phyloP scores from a whole-genome alignment of 1,140 invertebrate species.

The Drosophila obscura region DNA sequence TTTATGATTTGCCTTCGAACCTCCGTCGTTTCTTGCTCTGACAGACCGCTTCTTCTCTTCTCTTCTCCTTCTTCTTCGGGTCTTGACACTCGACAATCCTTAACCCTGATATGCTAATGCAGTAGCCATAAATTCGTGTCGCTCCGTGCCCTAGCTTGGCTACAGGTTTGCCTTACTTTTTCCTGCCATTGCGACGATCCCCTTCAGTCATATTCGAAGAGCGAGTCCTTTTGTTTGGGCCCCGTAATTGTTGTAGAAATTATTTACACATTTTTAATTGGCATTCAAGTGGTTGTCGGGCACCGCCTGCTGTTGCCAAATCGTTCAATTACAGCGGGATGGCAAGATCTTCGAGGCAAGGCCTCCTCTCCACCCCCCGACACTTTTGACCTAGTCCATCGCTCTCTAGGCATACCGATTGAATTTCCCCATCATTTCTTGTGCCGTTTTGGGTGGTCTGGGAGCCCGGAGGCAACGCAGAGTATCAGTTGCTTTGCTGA shows the following conservation, averaged over 20 bases:
- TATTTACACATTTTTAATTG: slow-evolving; percentile 82
- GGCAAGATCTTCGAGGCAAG: background rate
- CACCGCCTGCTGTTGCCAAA: slow-evolving; percentile 49
- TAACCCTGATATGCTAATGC: slow-evolving; percentile 68
- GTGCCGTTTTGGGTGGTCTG: slow-evolving; percentile 14
- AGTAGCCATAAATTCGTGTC: slow-evolving; percentile 64
- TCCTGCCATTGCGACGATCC: background rate
- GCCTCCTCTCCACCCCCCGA: slow-evolving; percentile 21
- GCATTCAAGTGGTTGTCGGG: slow-evolving; percentile 73
- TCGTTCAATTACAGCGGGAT: slow-evolving; percentile 23
- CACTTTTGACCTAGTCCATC: slow-evolving; percentile 40
- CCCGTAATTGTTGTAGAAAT: slow-evolving; percentile 70
- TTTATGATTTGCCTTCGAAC: slow-evolving; percentile 57
- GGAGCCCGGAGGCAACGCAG: slow-evolving; percentile 1
- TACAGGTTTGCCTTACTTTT: slow-evolving; percentile 49
- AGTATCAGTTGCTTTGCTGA: slow-evolving; percentile 47
- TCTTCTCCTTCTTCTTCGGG: background rate
- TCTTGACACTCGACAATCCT: slow-evolving; percentile 56
- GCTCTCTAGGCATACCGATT: slow-evolving; percentile 22
- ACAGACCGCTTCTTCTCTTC: slow-evolving; percentile 32
- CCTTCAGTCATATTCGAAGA: slow-evolving; percentile 46
- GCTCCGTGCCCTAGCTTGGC: slow-evolving; percentile 34
- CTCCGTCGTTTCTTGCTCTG: slow-evolving; percentile 34
- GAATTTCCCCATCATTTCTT: slow-evolving; percentile 12
- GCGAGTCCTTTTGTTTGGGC: slow-evolving; percentile 60